Base-by-base conservation (phyloP, 2,113 vertebrate species). In the Mugil cephalus region DNA sequence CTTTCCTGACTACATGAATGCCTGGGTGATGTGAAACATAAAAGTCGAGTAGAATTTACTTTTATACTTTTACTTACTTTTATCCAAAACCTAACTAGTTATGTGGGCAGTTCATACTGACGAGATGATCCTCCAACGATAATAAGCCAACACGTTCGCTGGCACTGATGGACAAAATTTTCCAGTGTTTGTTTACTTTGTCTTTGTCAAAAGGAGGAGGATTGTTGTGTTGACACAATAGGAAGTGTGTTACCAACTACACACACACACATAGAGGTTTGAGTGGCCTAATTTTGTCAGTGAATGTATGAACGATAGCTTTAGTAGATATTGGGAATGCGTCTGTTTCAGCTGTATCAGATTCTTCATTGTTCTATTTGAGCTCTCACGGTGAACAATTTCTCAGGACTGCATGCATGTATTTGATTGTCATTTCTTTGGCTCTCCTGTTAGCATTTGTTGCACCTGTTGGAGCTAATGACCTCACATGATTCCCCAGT, bases 211-310 rank as follows among this genome's bases (percentile, higher is more conserved):
- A 60, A 47, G 51, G 65, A 14, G 18, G 67, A 69, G 81, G 55
- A 75, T 67, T 53, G 78, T 48, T 84, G 48, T 69, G 80, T 64
- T 82, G 79, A 80, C 84, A 90, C 77, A 86, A 72, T 80, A 59
- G 77, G 46, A 19, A 24, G 24, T 11, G 30, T 45, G 24, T 69
- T 80, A 66, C 62, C 61, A 70, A 72, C 61, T 13, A 24, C 12
- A 48, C 39, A 54, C 53, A 48, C 60, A 35, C 21, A 69, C 7
- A 59, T 30, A 65, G 1, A 17, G 11, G 18, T 40, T 42, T 36
- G n/a, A 70, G 48, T 65, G 73, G 58, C 64, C 72, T 78, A 65
- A 71, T 60, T 70, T 51, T 78, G 68, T 51, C 46, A 75, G n/a
- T 43, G 12, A 69, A 54, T 65, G 34, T 51, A 17, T 24, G 63